Percentiles rank a stretch among this genome's conserved stretches.
These are phyloP conservation scores for Dryocosmus kuriphilus DNA, from an alignment of 2,888 invertebrate genomes.

Conservation along the genomic window DNA sequence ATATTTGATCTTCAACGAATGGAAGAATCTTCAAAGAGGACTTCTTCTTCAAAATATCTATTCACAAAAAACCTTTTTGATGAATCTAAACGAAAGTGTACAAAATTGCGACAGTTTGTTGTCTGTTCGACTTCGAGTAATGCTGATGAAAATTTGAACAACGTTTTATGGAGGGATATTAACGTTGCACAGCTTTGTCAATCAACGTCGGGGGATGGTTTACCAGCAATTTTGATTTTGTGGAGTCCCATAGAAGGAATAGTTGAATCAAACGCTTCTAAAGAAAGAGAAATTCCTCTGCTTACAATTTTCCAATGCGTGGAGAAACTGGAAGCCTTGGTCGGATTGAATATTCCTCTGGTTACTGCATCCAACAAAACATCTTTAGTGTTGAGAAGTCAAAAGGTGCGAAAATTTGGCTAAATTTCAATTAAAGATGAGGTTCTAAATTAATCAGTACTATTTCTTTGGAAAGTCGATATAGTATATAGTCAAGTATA, in stretches of 20 bases:
- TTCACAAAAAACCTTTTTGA: conserved; percentile 48
- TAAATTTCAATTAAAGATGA: too few species aligned
- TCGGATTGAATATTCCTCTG: background rate
- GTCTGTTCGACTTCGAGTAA: conserved; percentile 41
- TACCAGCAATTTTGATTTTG: conserved; percentile 23
- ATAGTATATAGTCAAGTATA: too few species aligned
- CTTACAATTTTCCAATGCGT: background rate
- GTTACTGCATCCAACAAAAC: background rate
- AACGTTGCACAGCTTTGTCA: background rate
- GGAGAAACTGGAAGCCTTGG: background rate
- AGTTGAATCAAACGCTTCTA: background rate
- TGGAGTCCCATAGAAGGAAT: conserved; percentile 32
- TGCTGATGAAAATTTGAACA: background rate
- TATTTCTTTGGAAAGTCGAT: too few species aligned
- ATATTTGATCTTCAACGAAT: conserved; percentile 54
- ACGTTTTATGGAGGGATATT: background rate
- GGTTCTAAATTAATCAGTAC: too few species aligned
- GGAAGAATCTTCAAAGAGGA: background rate
- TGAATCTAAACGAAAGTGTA: conserved; percentile 46
- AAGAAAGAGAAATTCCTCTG: background rate
- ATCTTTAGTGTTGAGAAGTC: background rate
- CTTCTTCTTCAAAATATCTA: background rate
- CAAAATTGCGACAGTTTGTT: conserved; percentile 48
- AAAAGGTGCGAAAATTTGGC: background rate
- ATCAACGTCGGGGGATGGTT: conserved; percentile 28